Percentiles rank a stretch among this genome's conserved stretches.
phyloP scores from a whole-genome alignment of 2,888 invertebrate species.

The Resseliella maxima region DNA sequence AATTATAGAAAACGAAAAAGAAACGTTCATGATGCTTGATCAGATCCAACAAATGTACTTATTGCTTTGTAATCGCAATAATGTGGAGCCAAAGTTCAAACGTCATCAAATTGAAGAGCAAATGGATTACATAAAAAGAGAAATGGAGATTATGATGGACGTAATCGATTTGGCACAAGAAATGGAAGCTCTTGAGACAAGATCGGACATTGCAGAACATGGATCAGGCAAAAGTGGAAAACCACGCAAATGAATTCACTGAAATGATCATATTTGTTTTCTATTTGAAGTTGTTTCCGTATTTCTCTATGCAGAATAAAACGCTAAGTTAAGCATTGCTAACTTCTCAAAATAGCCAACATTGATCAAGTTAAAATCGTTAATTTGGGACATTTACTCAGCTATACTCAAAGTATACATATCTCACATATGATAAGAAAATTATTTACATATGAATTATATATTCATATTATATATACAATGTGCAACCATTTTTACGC shows the following conservation, averaged over 20 bases:
- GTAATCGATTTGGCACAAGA: slow-evolving; percentile 60
- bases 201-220: slow-evolving; percentile 38
- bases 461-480: too few species aligned
- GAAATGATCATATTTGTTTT: too few species aligned
- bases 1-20: slow-evolving; percentile 62
- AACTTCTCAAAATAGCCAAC: too few species aligned
- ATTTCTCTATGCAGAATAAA: too few species aligned
- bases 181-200: slow-evolving; percentile 10
- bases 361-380: too few species aligned
- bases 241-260: slow-evolving; percentile 20
- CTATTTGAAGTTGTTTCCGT: too few species aligned
- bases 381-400: too few species aligned
- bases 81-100: slow-evolving; percentile 58
- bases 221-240: slow-evolving; percentile 23
- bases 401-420: too few species aligned
- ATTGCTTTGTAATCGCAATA: slow-evolving; percentile 63
- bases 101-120: slow-evolving; percentile 60
- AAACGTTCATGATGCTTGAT: slow-evolving; percentile 63
- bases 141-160: slow-evolving; percentile 63
- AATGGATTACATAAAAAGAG: slow-evolving; percentile 65
- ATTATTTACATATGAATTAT: too few species aligned
- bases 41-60: slow-evolving; percentile 64
- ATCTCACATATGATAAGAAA: too few species aligned
- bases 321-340: too few species aligned
- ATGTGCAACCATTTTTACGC: too few species aligned